Percentiles rank a stretch among this genome's conserved stretches.
phyloP scores from a whole-genome alignment of 2,113 vertebrate genomes.

The Ia io region DNA sequence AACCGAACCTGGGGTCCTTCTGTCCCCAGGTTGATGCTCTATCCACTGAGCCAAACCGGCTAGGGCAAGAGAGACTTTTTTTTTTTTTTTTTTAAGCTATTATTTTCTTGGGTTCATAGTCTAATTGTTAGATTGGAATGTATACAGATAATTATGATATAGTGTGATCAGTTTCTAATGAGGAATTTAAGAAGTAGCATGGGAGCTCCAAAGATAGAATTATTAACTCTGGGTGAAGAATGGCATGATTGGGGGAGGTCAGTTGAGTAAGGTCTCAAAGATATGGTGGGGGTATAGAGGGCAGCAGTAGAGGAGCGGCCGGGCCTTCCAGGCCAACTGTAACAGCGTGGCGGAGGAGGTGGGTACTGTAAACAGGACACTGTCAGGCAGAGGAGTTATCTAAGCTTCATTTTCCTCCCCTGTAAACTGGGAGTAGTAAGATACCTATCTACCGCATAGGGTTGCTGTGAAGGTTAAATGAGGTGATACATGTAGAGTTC shows the following conservation, averaged over 20 bases:
- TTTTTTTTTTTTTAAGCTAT: not conserved
- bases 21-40: too few species aligned
- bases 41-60: too few species aligned
- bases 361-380: not conserved
- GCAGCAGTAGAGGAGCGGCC: not conserved
- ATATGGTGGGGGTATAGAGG: not conserved
- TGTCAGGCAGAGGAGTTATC: not conserved
- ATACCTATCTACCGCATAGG: rapidly evolving
- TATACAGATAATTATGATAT: not conserved
- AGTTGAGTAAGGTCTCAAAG: not conserved
- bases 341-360: not conserved
- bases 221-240: not conserved
- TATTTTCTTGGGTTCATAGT: not conserved
- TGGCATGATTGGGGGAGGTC: not conserved
- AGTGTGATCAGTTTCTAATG: not conserved
- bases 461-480: not conserved
- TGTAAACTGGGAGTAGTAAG: not conserved
- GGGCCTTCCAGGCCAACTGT: not conserved
- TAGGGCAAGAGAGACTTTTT: too few species aligned
- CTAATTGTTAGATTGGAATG: not conserved
- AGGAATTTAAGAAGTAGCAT: not conserved
- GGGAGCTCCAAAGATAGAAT: not conserved
- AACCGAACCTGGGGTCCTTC: too few species aligned
- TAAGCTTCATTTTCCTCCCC: not conserved
- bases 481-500: not conserved